Base-by-base conservation (phyloP, 2,888 invertebrate genomes). In the Drosophila nr. perissopoda region DNA sequence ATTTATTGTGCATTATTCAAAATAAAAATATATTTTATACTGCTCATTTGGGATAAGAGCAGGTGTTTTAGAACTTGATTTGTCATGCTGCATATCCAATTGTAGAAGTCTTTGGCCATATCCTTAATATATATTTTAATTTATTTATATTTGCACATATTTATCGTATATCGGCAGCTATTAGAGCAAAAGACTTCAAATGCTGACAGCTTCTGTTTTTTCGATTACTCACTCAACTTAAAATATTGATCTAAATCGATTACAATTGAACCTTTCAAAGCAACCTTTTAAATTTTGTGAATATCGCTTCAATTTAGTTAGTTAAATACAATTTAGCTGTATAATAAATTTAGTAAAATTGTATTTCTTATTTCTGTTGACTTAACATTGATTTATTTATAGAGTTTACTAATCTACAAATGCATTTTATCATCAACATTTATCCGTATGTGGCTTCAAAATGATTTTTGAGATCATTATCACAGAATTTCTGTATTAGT, bases 401-500 rank as follows among this genome's bases (percentile, higher is more conserved):
- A 18, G 18, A 36, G 2, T n/a, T 40, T 0, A 5, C n/a, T 40
- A 5, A 11, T n/a, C 4, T 11, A 42, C 11, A 42, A n/a, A 5
- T 11, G n/a, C 10, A 40, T n/a, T 5, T 40, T 5, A 40, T 5
- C 2, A 11, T n/a, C 5, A 10, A 11, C 10, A n/a, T n/a, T n/a
- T 5, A 11, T n/a, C 2, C n/a, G 2, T 5, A 40, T 11, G 10
- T n/a, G 2, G 2, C n/a, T 3, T 4, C 27, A 68, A 56, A 6
- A 2, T 51, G 51, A 0, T 10, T 7, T 1, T 21, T 4, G 2
- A 70, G 13, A 0, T 33, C 4, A 0, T 7, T 0, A n/a, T 21
- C 29, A 51, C 68, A 69, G 40, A 49, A 68, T 0, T 29, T 21
- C 1, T 10, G 4, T 4, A 51, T 68, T 8, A 69, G 40, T 6